Evolutionary conservation across 2,797 vertebrate species (phyloP).

Genomic region (Lacerta agilis): DNA sequence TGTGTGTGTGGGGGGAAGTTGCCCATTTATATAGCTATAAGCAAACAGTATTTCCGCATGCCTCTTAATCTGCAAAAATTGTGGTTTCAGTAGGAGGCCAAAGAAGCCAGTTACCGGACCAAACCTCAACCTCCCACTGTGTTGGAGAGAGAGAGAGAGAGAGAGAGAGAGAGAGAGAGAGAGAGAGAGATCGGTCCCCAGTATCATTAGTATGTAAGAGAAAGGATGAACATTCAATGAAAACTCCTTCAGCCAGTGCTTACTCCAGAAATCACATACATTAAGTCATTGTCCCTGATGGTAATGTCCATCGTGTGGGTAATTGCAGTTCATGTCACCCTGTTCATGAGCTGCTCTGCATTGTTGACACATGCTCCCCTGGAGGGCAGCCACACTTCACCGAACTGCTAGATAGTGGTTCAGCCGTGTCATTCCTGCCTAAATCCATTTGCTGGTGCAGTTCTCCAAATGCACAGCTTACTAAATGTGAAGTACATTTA

Average conservation of each 20-base stretch:
- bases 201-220: constrained; percentile 18
- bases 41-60: background rate
- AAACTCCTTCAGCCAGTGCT: constrained; percentile 21
- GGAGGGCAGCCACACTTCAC: constrained; percentile 48
- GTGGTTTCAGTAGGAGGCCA: background rate
- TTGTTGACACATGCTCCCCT: constrained; percentile 41
- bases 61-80: background rate
- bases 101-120: background rate
- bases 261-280: constrained; percentile 44
- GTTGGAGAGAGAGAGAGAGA: background rate
- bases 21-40: background rate
- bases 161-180: background rate
- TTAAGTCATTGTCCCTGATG: constrained; percentile 54
- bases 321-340: constrained; percentile 51
- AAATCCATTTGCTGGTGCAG: constrained; percentile 37
- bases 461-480: constrained; percentile 44
- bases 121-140: background rate
- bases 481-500: constrained; percentile 27
- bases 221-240: constrained; percentile 23
- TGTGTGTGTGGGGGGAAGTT: background rate
- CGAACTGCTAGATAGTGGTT: constrained; percentile 49
- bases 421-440: constrained; percentile 43
- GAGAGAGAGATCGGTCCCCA: background rate
- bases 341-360: constrained; percentile 44
- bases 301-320: constrained; percentile 39